Evolutionary conservation across 2,797 vertebrate species (phyloP).

Genomic region (Amniataba percoides): DNA sequence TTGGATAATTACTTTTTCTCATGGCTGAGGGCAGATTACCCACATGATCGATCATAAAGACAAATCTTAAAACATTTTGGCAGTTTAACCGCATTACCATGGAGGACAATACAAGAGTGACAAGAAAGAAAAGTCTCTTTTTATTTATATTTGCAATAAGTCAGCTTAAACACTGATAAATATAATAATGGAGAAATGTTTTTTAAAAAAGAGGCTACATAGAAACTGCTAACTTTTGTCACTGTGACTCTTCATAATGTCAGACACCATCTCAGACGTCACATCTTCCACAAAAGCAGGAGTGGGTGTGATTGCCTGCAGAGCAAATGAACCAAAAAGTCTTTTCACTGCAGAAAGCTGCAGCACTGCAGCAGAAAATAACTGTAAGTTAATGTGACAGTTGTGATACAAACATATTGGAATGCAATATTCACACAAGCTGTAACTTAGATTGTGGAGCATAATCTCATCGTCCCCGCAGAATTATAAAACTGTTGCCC

Average conservation of each 20-base stretch:
- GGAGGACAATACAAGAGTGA: not conserved
- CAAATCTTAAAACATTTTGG: not conserved
- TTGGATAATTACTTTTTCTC: too few relatives aligned
- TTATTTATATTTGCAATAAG: not conserved
- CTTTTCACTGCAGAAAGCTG: slow-evolving; percentile 4
- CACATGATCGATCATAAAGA: too few relatives aligned
- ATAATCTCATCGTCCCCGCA: slow-evolving; percentile 47
- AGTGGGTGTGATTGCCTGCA: not conserved
- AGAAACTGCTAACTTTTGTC: not conserved
- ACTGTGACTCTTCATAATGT: not conserved
- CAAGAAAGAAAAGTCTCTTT: not conserved
- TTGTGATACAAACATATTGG: slow-evolving; percentile 7
- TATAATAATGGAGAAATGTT: not conserved
- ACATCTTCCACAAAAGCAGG: not conserved
- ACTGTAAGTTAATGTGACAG: not conserved
- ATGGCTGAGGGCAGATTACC: too few relatives aligned
- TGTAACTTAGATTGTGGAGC: slow-evolving; percentile 6
- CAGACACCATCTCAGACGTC: too few relatives aligned
- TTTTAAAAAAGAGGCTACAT: not conserved
- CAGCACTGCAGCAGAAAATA: slow-evolving; percentile 24
- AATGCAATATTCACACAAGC: slow-evolving; percentile 27
- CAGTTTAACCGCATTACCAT: not conserved
- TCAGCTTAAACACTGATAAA: not conserved
- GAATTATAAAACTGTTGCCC: slow-evolving; percentile 51
- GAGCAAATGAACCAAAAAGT: not conserved